phyloP scores from a whole-genome alignment of 2,113 vertebrate genomes.

The Cavia aperea region DNA sequence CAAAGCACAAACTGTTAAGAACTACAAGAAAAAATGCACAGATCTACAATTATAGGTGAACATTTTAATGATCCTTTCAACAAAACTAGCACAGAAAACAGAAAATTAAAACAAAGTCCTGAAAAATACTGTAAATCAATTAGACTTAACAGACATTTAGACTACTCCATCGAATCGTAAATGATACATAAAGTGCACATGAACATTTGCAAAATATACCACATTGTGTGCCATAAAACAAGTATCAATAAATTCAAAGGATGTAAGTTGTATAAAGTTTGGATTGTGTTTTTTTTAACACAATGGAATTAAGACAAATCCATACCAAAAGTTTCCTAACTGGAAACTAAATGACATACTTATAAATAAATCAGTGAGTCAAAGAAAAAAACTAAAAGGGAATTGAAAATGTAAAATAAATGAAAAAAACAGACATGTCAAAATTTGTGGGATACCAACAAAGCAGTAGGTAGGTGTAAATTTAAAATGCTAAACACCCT shows the following conservation, averaged over 20 bases:
- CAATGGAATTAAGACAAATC: not conserved
- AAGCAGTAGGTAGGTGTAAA: not conserved
- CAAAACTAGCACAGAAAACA: not conserved
- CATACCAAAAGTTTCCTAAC: not conserved
- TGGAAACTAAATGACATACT: not conserved
- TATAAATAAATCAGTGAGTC: not conserved
- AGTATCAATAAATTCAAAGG: not conserved
- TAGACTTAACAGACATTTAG: not conserved
- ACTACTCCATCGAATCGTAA: not conserved
- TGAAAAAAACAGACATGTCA: not conserved
- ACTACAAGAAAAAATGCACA: not conserved
- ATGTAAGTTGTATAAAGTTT: not conserved
- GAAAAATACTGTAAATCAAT: not conserved
- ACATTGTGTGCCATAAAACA: not conserved
- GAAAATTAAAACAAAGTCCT: not conserved
- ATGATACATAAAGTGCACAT: not conserved
- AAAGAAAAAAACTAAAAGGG: not conserved
- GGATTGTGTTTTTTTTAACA: slow-evolving; percentile 15
- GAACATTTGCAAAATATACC: not conserved
- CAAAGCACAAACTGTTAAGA: not conserved
- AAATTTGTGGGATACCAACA: not conserved
- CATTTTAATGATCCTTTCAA: not conserved
- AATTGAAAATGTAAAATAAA: not conserved
- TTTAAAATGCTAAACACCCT: not conserved
- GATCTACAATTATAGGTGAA: not conserved